Evolutionary conservation across 1,140 invertebrate species (phyloP).

Genomic region (Drosophila funebris): DNA sequence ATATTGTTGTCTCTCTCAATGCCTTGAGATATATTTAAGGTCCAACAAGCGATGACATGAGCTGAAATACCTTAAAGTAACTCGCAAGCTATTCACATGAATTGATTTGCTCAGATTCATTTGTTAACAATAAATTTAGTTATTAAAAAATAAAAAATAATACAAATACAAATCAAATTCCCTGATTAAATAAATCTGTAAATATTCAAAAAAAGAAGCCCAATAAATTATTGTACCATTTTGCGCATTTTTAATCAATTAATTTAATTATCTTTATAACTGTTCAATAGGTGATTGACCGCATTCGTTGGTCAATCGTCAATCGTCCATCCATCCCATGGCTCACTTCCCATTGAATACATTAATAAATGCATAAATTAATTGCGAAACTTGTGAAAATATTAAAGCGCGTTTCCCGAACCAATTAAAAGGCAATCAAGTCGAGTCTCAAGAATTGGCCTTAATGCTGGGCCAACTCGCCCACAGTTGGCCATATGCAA

Average conservation of each 20-base stretch:
- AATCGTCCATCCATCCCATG: too few species aligned
- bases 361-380: slow-evolving; percentile 2
- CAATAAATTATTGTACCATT: too few species aligned
- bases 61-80: neutral
- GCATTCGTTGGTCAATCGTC: neutral
- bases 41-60: neutral
- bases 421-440: slow-evolving; percentile 75
- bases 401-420: slow-evolving; percentile 74
- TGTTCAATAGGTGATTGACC: slow-evolving; percentile 47
- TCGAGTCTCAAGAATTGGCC: slow-evolving; percentile 41
- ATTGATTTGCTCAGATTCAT: neutral
- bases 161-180: too few species aligned
- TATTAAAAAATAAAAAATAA: too few species aligned
- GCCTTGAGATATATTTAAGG: slow-evolving; percentile 2
- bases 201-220: too few species aligned
- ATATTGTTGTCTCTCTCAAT: slow-evolving; percentile 24
- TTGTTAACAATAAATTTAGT: neutral
- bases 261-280: neutral
- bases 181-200: too few species aligned
- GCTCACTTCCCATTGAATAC: slow-evolving; percentile 62
- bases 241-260: neutral
- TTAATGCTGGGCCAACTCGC: slow-evolving; percentile 4
- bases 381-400: slow-evolving; percentile 62
- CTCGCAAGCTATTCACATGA: neutral
- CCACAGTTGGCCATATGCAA: slow-evolving; percentile 50